Conservation (phyloP, 2,888 invertebrate species). For the Exephanes ischioxanthus region DNA sequence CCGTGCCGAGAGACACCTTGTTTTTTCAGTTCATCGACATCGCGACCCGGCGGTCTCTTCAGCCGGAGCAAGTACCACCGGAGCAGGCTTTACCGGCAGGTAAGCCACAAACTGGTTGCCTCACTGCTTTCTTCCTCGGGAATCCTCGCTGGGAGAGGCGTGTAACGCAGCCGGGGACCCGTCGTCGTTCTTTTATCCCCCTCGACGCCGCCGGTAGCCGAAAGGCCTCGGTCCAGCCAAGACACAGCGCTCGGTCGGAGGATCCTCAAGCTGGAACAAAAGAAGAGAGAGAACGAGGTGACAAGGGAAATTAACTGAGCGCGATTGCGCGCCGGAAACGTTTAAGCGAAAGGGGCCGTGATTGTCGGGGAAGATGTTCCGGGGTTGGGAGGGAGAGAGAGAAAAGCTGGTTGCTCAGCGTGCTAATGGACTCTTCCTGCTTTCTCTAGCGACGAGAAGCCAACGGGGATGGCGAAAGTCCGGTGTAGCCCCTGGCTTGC, state of each 20-base stretch:
- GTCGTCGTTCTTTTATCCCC: constrained; percentile 12
- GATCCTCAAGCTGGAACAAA: constrained; percentile 73
- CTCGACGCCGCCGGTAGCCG: not conserved
- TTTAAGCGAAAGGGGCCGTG: constrained; percentile 74
- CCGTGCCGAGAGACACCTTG: not conserved
- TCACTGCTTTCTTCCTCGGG: constrained; percentile 18
- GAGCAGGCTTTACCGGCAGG: constrained; percentile 11
- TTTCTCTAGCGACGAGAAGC: constrained; percentile 55
- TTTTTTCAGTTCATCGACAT: constrained; percentile 44
- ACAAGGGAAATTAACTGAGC: constrained; percentile 77
- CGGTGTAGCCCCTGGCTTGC: constrained; percentile 70
- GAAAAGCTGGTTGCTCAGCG: constrained; percentile 21
- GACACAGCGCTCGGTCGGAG: constrained; percentile 21
- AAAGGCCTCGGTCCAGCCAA: constrained; percentile 19
- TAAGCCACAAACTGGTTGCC: constrained; percentile 21
- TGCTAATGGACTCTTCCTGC: constrained; percentile 63
- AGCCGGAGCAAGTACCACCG: not conserved
- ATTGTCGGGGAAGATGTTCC: constrained; percentile 19
- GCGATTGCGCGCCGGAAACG: constrained; percentile 79
- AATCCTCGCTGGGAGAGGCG: constrained; percentile 12
- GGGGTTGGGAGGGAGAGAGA: constrained; percentile 27
- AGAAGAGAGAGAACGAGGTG: constrained; percentile 70
- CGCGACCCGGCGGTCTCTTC: not conserved
- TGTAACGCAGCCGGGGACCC: not conserved
- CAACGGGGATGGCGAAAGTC: constrained; percentile 55